A percentile compares a stretch with the other conserved stretches of the same genome.
These are phyloP conservation scores for Coranthus polyacanthus DNA, from an alignment of 2,797 vertebrate species.

Conservation along the genomic window DNA sequence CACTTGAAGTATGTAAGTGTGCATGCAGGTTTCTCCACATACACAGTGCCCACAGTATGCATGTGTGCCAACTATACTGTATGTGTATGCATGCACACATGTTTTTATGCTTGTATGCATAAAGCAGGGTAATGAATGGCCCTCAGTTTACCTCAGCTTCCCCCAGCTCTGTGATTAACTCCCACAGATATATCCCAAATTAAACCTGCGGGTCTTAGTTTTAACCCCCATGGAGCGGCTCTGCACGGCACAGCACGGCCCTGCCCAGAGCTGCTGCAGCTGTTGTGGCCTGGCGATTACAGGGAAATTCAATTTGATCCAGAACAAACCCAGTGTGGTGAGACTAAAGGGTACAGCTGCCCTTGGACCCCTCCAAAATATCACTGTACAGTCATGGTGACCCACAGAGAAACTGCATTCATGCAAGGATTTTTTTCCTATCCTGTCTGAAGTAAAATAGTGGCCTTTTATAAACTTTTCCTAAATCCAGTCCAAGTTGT, in stretches of 20 bases:
- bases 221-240: slow-evolving; percentile 59
- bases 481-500: too few species aligned
- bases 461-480: too few species aligned
- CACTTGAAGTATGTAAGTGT: slow-evolving; percentile 7
- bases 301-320: slow-evolving; percentile 45
- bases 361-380: slow-evolving; percentile 42
- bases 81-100: neutral
- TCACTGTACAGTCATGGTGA: slow-evolving; percentile 4
- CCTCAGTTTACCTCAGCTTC: slow-evolving; percentile 61
- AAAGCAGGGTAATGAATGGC: slow-evolving; percentile 65
- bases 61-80: slow-evolving; percentile 14
- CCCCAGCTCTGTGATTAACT: slow-evolving; percentile 73
- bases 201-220: slow-evolving; percentile 69
- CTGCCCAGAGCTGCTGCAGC: slow-evolving; percentile 59
- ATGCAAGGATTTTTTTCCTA: too few species aligned
- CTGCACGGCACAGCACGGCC: slow-evolving; percentile 20
- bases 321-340: slow-evolving; percentile 34
- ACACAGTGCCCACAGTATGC: neutral
- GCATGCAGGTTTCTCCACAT: slow-evolving; percentile 3
- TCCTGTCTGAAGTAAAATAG: too few species aligned
- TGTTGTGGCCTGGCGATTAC: slow-evolving; percentile 74
- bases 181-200: slow-evolving; percentile 68
- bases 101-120: slow-evolving; percentile 19
- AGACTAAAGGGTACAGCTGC: slow-evolving; percentile 31
- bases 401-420: neutral